Percentiles rank a stretch among this genome's conserved stretches.
phyloP scores from a whole-genome alignment of 2,888 invertebrate genomes.

The Bedellia somnulentella region DNA sequence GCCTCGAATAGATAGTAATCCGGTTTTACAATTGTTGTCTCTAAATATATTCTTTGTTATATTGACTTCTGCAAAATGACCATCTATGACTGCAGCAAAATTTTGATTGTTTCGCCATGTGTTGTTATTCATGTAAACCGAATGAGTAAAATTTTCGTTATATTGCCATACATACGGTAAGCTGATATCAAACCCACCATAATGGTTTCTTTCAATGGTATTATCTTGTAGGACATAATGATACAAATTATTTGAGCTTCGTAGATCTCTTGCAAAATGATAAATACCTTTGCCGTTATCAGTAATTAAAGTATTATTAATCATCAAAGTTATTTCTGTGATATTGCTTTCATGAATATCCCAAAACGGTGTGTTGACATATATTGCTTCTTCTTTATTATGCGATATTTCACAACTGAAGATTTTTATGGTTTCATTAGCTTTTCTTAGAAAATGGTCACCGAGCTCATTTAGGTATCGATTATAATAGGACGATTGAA shows the following conservation, averaged over 20 bases:
- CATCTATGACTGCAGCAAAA: conserved; percentile 84
- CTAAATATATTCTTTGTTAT: conserved; percentile 83
- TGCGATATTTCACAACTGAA: conserved; percentile 79
- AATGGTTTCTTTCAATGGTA: conserved; percentile 80
- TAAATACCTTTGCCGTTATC: conserved; percentile 87
- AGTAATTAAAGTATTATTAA: conserved; percentile 82
- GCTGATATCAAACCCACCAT: conserved; percentile 85
- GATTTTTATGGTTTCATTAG: conserved; percentile 84
- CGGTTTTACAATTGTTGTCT: conserved; percentile 80
- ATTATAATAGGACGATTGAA: conserved; percentile 85
- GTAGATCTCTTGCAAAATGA: conserved; percentile 89
- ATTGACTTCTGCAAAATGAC: conserved; percentile 90
- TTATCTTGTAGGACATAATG: conserved; percentile 90
- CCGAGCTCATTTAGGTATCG: conserved; percentile 83
- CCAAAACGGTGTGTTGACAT: conserved; percentile 83
- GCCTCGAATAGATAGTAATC: conserved; percentile 80
- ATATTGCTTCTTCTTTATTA: conserved; percentile 79
- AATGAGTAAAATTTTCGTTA: conserved; percentile 92
- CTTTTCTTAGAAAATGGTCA: conserved; percentile 82
- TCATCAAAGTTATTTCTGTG: conserved; percentile 86
- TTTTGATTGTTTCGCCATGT: conserved; percentile 85
- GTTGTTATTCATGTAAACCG: conserved; percentile 83
- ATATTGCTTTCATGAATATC: conserved; percentile 84
- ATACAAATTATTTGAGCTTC: conserved; percentile 95
- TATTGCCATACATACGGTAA: conserved; percentile 96